Conservation (phyloP, 2,113 vertebrate species). For the Hyperopisus bebe region DNA sequence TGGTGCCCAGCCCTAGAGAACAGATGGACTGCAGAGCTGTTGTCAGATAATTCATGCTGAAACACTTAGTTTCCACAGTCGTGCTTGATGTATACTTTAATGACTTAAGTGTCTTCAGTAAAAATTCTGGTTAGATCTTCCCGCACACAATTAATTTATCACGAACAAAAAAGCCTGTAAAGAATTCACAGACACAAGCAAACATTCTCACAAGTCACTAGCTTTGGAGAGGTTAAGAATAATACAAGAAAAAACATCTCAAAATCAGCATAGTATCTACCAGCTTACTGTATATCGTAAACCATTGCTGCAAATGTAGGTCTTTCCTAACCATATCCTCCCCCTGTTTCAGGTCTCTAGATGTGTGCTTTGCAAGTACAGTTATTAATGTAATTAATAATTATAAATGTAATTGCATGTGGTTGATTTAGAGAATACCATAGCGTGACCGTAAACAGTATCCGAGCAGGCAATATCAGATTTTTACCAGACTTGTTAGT, state of each 20-base stretch:
- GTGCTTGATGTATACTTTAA: slow-evolving; percentile 29
- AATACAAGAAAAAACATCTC: slow-evolving; percentile 55
- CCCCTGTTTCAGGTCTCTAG: slow-evolving; percentile 27
- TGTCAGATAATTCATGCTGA: slow-evolving; percentile 6
- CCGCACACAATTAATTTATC: slow-evolving; percentile 43
- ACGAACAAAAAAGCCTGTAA: slow-evolving; percentile 44
- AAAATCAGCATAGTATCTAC: slow-evolving; percentile 42
- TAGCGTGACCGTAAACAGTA: too few species aligned
- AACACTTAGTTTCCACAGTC: slow-evolving; percentile 3
- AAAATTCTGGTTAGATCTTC: slow-evolving; percentile 39
- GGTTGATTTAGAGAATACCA: too few species aligned
- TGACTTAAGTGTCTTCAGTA: slow-evolving; percentile 44
- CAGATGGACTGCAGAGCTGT: not conserved
- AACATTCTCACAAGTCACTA: not conserved
- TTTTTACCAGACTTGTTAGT: too few species aligned
- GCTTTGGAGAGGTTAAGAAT: not conserved
- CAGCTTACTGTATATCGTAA: not conserved
- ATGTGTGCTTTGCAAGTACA: slow-evolving; percentile 31
- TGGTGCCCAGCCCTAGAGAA: not conserved
- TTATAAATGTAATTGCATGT: too few species aligned
- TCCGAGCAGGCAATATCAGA: too few species aligned
- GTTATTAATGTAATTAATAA: too few species aligned
- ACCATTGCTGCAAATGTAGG: slow-evolving; percentile 20
- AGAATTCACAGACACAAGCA: slow-evolving; percentile 34
- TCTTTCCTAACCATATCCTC: slow-evolving; percentile 39